Evolutionary conservation across 2,113 vertebrate genomes (phyloP), one percentile per base, ranked within the genome.

Genomic region (Tor tambroides): DNA sequence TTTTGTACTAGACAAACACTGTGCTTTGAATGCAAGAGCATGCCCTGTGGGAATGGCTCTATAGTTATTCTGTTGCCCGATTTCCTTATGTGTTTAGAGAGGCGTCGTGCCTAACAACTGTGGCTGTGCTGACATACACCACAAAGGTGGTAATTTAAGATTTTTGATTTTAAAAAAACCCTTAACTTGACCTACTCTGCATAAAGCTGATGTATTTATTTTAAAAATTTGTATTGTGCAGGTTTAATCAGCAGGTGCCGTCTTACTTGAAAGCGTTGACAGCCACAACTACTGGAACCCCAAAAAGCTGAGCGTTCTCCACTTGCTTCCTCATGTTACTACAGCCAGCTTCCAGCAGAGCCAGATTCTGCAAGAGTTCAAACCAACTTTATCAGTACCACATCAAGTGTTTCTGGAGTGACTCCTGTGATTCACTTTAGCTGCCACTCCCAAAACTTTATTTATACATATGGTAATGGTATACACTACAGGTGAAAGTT

Each of bases 241-340:
- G 21, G 0, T 49, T 21, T 23, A 8, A 63, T 3, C 10, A n/a
- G 4, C 15, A 41, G n/a, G 4, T 56, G 59, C 21, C 2, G 6
- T 43, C 97, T 96, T 92, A 99, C 98, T 96, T 98, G 93, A 99
- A 99, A 85, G 92, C 96, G 67, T 99, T 99, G 74, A 99, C 96
- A 2, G 97, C 98, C 72, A 99, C 97, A 0, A 99, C 96, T 49
- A 99, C 98, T 0, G 98, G 97, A 15, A 99, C 95, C 1, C 98
- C 98, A 78, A 99, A 99, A 80, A 95, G 85, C 77, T 59, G 94
- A 38, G 98, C 97, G 1, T 99, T 99, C 92, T 98, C 95, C 30
- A 99, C 97, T 93, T 99, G 98, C 90, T 99, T 99, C 88, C 87
- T 95, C 83, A 99, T 94, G 93, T 99, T 99, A 92, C 95, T 95